Evolutionary conservation across 1,140 invertebrate species (phyloP).

Genomic region (Papilio polytes): DNA sequence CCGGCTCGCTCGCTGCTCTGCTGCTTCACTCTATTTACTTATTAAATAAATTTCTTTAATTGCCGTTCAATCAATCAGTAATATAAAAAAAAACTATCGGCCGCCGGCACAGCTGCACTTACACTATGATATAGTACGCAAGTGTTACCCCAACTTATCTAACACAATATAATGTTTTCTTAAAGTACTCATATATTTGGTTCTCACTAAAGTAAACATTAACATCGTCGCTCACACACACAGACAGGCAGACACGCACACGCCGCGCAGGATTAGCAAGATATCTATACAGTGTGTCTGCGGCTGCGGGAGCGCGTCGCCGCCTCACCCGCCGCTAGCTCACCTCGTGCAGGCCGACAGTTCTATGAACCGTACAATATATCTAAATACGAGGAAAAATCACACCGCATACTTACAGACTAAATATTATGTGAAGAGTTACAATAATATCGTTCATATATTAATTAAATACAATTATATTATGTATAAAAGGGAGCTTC

Average conservation of each 20-base stretch:
- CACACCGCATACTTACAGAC: slow-evolving; percentile 50
- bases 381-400: slow-evolving; percentile 45
- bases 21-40: neutral
- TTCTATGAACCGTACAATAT: slow-evolving; percentile 58
- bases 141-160: slow-evolving; percentile 46
- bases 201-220: slow-evolving; percentile 69
- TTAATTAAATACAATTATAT: slow-evolving; percentile 45
- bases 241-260: slow-evolving; percentile 25
- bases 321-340: neutral
- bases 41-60: neutral
- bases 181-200: slow-evolving; percentile 72
- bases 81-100: neutral
- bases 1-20: neutral
- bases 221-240: slow-evolving; percentile 37
- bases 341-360: slow-evolving; percentile 29
- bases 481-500: slow-evolving; percentile 44
- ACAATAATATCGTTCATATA: slow-evolving; percentile 67
- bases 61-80: neutral
- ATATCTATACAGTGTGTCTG: neutral
- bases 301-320: neutral
- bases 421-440: slow-evolving; percentile 65
- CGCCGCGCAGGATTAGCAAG: neutral
- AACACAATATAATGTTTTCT: slow-evolving; percentile 52
- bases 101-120: slow-evolving; percentile 38
- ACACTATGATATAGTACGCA: slow-evolving; percentile 39